Base-by-base conservation (phyloP, 2,113 vertebrate species). In the Alexandromys fortis region DNA sequence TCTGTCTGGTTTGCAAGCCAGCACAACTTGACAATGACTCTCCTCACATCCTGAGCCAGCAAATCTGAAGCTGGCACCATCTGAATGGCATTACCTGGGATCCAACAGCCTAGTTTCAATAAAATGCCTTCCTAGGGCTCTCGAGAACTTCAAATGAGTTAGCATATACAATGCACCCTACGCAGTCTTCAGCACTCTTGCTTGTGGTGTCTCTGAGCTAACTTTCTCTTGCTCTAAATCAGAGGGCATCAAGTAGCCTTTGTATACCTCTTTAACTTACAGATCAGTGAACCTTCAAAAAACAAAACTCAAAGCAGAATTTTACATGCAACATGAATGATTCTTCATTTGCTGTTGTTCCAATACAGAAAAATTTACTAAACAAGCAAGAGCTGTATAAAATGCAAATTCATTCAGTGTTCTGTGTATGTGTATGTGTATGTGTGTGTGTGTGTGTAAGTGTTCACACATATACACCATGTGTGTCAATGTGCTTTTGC, bases 301-400 rank as follows among this genome's bases (percentile, higher is more conserved):
- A 67, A 67, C 11, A 89, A 89, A 85, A 78, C 8, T 12, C 16
- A 68, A 65, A 89, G 63, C 7, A 86, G 33, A 85, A 38, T 95
- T 22, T 85, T 38, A 70, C 24, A 24, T 21, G 17, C 17, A 58
- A 58, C 55, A 58, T 75, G 16, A 21, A n/a, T 75, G 10, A 81
- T 90, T 89, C 26, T 58, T 94, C 47, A 86, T 68, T 67, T 75
- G 5, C 35, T 92, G 16, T 92, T 97, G 19, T 82, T 35, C 35
- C 49, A 86, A 19, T 87, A 55, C 49, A 67, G 35, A 95, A 90
- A 76, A 82, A 0, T 1, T 92, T 92, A 79, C 16, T 55, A 90
- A 45, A 94, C 5, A 77, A 96, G 72, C 3, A 8, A 72, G 11
- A 95, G 38, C 5, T 92, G 12, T 49, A 45, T 49, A 88, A 94